phyloP scores from a whole-genome alignment of 2,888 invertebrate genomes.

The Cantharis nigra region DNA sequence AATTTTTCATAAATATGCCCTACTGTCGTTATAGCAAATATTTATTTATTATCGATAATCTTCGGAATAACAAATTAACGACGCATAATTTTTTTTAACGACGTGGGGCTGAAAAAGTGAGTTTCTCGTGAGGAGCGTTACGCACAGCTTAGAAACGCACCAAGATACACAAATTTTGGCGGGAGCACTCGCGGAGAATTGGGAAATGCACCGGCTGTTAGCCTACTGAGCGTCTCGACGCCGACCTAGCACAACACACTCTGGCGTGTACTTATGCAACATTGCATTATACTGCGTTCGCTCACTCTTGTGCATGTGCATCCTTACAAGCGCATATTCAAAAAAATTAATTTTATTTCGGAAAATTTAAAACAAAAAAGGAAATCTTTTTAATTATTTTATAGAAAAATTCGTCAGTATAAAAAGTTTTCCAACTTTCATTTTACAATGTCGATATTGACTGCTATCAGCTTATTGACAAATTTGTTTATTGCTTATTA shows the following conservation, averaged over 20 bases:
- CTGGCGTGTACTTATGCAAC: slow-evolving; percentile 53
- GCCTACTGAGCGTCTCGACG: slow-evolving; percentile 49
- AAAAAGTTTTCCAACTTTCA: background rate
- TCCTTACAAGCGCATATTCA: slow-evolving; percentile 2
- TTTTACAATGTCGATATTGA: background rate
- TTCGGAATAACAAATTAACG: background rate
- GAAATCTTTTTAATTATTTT: background rate
- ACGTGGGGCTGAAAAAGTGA: background rate
- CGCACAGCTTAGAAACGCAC: slow-evolving; percentile 34
- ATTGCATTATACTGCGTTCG: slow-evolving; percentile 42
- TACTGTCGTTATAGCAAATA: too few species aligned
- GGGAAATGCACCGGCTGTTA: slow-evolving; percentile 49
- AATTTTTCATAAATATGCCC: background rate
- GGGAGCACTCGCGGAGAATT: slow-evolving; percentile 38
- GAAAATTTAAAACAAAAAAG: background rate
- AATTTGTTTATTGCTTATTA: too few species aligned
- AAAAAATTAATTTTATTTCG: background rate
- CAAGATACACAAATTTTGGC: slow-evolving; percentile 41
- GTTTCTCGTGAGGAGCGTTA: background rate
- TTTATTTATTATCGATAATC: background rate
- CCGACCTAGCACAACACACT: slow-evolving; percentile 58
- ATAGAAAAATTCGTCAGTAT: background rate
- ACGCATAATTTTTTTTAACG: background rate
- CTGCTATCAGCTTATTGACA: background rate
- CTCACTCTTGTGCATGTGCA: slow-evolving; percentile 36